These are phyloP conservation scores for Melanostoma mellinum DNA, from an alignment of 2,888 invertebrate genomes.

Conservation along the genomic window DNA sequence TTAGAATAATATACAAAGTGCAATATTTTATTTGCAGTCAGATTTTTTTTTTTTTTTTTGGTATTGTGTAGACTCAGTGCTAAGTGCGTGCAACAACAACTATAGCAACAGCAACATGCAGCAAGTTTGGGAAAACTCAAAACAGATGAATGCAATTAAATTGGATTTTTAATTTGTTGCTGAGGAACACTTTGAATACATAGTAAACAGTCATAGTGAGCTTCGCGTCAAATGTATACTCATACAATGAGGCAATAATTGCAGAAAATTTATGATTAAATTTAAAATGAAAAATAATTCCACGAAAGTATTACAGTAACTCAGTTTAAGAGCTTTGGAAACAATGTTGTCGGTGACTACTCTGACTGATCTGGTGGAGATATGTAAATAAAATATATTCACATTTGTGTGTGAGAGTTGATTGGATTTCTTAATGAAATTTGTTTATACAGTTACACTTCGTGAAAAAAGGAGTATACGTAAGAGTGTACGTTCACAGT, in stretches of 20 bases:
- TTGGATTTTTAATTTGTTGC: conserved; percentile 25
- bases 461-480: neutral
- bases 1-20: no score
- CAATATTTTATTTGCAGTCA: no score
- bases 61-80: neutral
- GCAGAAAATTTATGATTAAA: conserved; percentile 52
- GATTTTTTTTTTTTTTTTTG: neutral
- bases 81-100: neutral
- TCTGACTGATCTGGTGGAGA: neutral
- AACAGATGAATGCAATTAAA: conserved; percentile 64
- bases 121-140: conserved; percentile 18
- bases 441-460: neutral
- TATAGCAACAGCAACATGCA: neutral
- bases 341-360: conserved; percentile 10
- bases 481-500: no score
- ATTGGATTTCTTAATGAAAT: conserved; percentile 14
- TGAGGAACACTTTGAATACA: neutral
- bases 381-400: neutral
- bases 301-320: conserved; percentile 17
- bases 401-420: neutral
- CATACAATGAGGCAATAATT: conserved; percentile 34
- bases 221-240: conserved; percentile 17
- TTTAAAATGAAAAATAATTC: conserved; percentile 37
- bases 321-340: conserved; percentile 25
- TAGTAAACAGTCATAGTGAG: neutral